Evolutionary conservation across 2,888 invertebrate species (phyloP).

Genomic region (Smittia sp.): DNA sequence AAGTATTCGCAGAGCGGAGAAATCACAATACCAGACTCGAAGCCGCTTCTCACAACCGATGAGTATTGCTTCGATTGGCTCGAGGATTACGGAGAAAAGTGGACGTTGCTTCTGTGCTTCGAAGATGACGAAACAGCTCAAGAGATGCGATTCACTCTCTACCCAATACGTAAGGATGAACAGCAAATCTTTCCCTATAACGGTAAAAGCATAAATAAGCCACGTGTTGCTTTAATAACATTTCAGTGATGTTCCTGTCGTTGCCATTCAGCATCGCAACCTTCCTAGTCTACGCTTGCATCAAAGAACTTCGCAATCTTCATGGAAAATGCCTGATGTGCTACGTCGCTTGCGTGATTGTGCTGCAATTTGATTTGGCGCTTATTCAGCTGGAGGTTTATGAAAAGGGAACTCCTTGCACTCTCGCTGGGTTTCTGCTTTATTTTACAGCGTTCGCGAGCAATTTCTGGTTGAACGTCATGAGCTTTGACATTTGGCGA

Average conservation of each 20-base stretch:
- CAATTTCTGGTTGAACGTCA: background rate
- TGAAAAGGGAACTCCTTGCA: background rate
- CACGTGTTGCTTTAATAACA: too few species aligned
- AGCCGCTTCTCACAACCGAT: background rate
- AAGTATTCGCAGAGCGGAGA: slow-evolving; percentile 3
- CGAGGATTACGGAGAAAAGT: background rate
- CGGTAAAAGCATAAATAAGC: too few species aligned
- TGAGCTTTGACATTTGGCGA: background rate
- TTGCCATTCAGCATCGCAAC: background rate
- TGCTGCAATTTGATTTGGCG: background rate
- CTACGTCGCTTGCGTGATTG: background rate
- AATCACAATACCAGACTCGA: background rate
- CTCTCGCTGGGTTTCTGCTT: background rate
- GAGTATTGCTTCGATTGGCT: background rate
- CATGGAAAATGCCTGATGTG: slow-evolving; percentile 20
- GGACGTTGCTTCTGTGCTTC: background rate
- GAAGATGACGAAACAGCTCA: background rate
- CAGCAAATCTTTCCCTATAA: background rate
- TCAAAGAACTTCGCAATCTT: background rate
- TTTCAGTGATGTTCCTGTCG: background rate
- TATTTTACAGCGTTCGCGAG: background rate
- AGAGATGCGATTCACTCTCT: background rate
- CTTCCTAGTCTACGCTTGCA: background rate
- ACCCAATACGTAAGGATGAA: background rate
- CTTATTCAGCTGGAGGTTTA: background rate